Conservation (phyloP, 2,113 vertebrate species). For the Oceanodroma tethys region DNA sequence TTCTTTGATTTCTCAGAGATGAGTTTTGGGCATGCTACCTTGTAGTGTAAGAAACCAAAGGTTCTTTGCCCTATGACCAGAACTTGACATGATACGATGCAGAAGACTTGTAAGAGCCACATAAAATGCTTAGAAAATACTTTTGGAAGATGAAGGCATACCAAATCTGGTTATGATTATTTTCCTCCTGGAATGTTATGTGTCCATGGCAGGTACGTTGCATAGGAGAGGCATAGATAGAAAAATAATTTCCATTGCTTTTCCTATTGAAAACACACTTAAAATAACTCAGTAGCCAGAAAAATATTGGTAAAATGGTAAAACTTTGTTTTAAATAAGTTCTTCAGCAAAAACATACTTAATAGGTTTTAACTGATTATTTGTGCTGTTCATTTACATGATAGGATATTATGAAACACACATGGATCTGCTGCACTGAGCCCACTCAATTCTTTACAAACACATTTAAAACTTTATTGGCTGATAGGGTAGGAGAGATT, state of each 20-base stretch:
- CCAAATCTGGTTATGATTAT: constrained; percentile 41
- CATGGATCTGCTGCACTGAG: background rate
- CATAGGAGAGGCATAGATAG: background rate
- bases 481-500: constrained; percentile 23
- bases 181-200: background rate
- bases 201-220: background rate
- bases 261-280: background rate
- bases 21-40: background rate
- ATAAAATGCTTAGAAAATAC: constrained; percentile 37
- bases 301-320: background rate
- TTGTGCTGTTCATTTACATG: background rate
- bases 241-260: background rate
- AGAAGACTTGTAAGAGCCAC: background rate
- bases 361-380: background rate
- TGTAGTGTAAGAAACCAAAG: background rate
- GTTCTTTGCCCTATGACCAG: background rate
- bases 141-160: constrained; percentile 49
- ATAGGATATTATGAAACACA: background rate
- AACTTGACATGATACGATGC: background rate
- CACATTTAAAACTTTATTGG: constrained; percentile 61
- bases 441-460: constrained; percentile 9
- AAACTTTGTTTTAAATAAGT: background rate
- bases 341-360: background rate
- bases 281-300: background rate
- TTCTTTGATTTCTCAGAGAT: background rate